phyloP scores from a whole-genome alignment of 2,888 invertebrate genomes.

The Tromatobia lineatoria region DNA sequence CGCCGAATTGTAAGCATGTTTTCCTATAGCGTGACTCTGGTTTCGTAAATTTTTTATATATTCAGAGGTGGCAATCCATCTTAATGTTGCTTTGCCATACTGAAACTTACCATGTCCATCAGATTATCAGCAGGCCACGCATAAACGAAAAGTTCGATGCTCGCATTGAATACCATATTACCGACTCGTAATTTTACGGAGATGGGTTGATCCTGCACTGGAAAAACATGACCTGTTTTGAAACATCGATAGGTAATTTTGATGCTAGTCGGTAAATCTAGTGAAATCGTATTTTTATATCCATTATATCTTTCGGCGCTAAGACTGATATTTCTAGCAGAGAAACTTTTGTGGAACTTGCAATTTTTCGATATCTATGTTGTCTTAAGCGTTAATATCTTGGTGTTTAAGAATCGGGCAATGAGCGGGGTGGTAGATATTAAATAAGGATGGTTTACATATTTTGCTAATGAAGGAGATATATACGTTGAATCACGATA shows the following conservation, averaged over 20 bases:
- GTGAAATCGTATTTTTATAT: too few relatives aligned
- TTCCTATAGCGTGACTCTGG: slow-evolving; percentile 64
- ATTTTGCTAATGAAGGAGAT: too few relatives aligned
- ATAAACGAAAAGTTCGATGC: slow-evolving; percentile 76
- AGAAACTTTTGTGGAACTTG: too few relatives aligned
- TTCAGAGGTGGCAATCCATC: not conserved
- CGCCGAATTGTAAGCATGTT: slow-evolving; percentile 63
- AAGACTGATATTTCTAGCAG: too few relatives aligned
- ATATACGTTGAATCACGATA: too few relatives aligned
- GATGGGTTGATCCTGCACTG: slow-evolving; percentile 71
- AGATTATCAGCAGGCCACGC: slow-evolving; percentile 78
- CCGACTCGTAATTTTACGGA: slow-evolving; percentile 71
- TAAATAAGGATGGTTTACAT: too few relatives aligned
- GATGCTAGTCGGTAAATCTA: too few relatives aligned
- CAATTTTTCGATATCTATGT: too few relatives aligned
- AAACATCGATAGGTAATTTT: not conserved
- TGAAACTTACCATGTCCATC: slow-evolving; percentile 71
- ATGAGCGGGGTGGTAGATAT: too few relatives aligned
- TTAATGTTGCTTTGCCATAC: not conserved
- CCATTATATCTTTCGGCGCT: too few relatives aligned
- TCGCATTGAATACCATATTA: slow-evolving; percentile 71
- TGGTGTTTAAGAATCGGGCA: too few relatives aligned
- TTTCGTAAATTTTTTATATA: not conserved
- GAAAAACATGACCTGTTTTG: not conserved
- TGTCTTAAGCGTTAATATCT: too few relatives aligned